Evolutionary conservation across 2,888 invertebrate species (phyloP), one percentile per base, ranked within the genome.

Genomic region (Synanthedon tipuliformis): DNA sequence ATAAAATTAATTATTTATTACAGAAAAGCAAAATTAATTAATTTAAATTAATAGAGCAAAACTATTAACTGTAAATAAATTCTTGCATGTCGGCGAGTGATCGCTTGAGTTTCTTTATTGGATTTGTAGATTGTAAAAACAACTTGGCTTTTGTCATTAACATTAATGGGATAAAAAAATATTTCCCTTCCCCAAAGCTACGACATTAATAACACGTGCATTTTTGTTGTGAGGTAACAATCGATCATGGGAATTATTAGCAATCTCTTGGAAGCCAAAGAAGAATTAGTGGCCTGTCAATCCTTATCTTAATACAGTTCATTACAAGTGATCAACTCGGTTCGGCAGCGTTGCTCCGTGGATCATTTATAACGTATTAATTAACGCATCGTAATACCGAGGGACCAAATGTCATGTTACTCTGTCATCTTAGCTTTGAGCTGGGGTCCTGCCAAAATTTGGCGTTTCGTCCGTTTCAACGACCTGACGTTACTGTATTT

Each of bases 351-450:
- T 56, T 55, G 55, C 58, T 59, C 51, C 52, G 50, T 56, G 54
- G 59, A 69, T 66, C 65, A 63, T 69, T 66, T 56, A 59, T 63
- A 64, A 67, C 61, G 63, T 65, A 69, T 71, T 68, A 72, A 76
- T 74, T 73, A 67, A 56, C 57, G 59, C 65, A 68, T 68, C 64
- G 65, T 64, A 67, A 65, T 34, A 34, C 63, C 64, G 61, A 63
- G 57, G 52, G 60, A 64, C 64, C 56, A 59, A 67, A 63, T 60
- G 68, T 67, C 71, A 65, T 68, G 65, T 49, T 16, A n/a, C 45
- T 45, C 12, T 49, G 49, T 49, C 49, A 49, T 49, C 18, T 49
- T 49, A 16, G 23, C 7, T 49, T 57, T 54, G 53, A 61, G 52
- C 55, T 59, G 64, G 68, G 68, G 62, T 59, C 58, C 55, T 65